Percentiles rank a stretch among this genome's conserved stretches.
Evolutionary conservation across 2,797 vertebrate genomes (phyloP).

Genomic region (Alfaro cultratus): DNA sequence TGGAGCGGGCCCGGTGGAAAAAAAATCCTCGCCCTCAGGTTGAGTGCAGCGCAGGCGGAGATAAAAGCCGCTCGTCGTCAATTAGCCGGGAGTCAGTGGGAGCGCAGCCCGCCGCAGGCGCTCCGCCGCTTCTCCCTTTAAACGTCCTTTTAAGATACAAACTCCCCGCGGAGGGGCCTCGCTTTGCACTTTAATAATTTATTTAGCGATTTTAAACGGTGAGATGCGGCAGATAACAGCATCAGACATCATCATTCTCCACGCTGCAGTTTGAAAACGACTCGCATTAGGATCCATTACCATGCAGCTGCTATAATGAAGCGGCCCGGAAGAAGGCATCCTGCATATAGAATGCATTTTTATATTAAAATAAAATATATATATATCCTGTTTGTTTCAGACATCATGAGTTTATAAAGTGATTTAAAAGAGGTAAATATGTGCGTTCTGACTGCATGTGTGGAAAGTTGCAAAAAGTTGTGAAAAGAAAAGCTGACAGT

Average conservation of each 20-base stretch:
- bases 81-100: conserved; percentile 78
- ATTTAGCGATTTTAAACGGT: conserved; percentile 83
- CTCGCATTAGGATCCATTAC: conserved; percentile 42
- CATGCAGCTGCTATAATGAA: conserved; percentile 45
- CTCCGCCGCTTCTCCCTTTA: conserved; percentile 78
- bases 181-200: conserved; percentile 81
- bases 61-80: conserved; percentile 79
- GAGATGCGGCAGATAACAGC: conserved; percentile 75
- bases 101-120: conserved; percentile 79
- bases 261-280: conserved; percentile 47
- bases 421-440: background rate
- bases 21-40: conserved; percentile 61
- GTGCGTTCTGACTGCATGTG: background rate
- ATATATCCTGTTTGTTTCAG: conserved; percentile 6
- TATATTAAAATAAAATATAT: too few species aligned
- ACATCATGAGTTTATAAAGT: background rate
- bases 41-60: conserved; percentile 55
- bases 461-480: background rate
- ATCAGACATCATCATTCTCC: conserved; percentile 59
- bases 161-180: conserved; percentile 79
- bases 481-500: background rate
- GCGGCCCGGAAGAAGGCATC: conserved; percentile 3
- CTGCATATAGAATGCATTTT: background rate
- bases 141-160: conserved; percentile 81
- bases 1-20: conserved; percentile 51